Percentiles rank a stretch among this genome's conserved stretches.
Conservation (phyloP, 2,888 invertebrate genomes). For the Lapara coniferarum region DNA sequence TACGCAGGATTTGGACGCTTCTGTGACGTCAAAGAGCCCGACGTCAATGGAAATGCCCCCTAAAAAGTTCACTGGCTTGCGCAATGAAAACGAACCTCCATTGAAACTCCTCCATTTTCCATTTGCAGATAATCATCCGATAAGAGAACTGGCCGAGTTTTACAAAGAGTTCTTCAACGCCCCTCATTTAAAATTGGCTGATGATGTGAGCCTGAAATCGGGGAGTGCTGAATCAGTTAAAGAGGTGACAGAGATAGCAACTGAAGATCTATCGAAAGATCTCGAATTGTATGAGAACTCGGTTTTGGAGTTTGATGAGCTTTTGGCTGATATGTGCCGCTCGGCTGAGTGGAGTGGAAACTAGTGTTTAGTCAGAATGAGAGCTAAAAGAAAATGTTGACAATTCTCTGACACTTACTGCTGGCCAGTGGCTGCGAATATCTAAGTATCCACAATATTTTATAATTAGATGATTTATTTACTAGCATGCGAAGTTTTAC, state of each 20-base stretch:
- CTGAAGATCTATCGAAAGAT: constrained; percentile 86
- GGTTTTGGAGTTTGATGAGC: constrained; percentile 89
- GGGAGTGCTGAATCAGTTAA: constrained; percentile 52
- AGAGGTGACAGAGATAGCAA: constrained; percentile 64
- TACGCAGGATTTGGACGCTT: constrained; percentile 66
- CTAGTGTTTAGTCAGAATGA: constrained; percentile 39
- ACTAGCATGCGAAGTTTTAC: neutral
- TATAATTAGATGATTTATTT: neutral
- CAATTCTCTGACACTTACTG: neutral
- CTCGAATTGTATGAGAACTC: constrained; percentile 89
- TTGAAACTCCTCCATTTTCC: constrained; percentile 89
- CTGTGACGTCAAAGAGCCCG: constrained; percentile 64
- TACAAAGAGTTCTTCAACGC: constrained; percentile 92
- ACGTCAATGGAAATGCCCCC: constrained; percentile 73
- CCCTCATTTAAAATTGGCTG: constrained; percentile 69
- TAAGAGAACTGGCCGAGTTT: constrained; percentile 90
- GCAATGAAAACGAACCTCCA: constrained; percentile 85
- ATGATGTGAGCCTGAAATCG: constrained; percentile 45
- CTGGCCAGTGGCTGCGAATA: neutral
- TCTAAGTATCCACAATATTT: neutral
- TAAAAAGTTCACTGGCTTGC: constrained; percentile 71
- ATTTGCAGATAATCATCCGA: constrained; percentile 88
- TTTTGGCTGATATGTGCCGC: constrained; percentile 88
- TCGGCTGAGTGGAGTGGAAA: constrained; percentile 85
- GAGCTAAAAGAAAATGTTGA: neutral